Conservation (phyloP, 2,797 vertebrate species). For the Phoebastria nigripes region DNA sequence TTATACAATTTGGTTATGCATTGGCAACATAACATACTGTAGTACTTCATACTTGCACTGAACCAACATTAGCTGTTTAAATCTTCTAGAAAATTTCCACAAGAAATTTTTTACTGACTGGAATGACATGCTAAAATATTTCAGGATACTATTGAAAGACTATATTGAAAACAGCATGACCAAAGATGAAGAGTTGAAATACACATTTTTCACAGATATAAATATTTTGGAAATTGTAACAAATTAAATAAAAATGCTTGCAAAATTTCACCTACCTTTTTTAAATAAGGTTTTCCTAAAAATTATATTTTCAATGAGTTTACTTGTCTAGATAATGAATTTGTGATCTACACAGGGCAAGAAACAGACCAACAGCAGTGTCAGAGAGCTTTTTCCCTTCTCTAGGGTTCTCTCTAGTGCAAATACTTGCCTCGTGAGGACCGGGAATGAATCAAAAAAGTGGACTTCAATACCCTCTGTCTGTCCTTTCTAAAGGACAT, state of each 20-base stretch:
- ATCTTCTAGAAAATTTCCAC: background rate
- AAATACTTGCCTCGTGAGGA: background rate
- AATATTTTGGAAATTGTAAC: background rate
- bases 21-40: background rate
- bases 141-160: background rate
- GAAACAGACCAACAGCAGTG: background rate
- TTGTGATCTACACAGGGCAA: background rate
- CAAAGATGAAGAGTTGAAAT: background rate
- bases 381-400: background rate
- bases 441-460: background rate
- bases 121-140: background rate
- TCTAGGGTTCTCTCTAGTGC: background rate
- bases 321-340: background rate
- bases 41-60: background rate
- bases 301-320: background rate
- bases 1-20: background rate
- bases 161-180: background rate
- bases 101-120: background rate
- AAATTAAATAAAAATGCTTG: background rate
- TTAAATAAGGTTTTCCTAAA: background rate
- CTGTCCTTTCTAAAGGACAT: background rate
- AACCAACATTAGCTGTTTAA: background rate
- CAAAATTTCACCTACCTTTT: background rate
- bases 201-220: background rate
- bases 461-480: background rate